phyloP scores from a whole-genome alignment of 2,113 vertebrate genomes.

The Ictalurus punctatus region DNA sequence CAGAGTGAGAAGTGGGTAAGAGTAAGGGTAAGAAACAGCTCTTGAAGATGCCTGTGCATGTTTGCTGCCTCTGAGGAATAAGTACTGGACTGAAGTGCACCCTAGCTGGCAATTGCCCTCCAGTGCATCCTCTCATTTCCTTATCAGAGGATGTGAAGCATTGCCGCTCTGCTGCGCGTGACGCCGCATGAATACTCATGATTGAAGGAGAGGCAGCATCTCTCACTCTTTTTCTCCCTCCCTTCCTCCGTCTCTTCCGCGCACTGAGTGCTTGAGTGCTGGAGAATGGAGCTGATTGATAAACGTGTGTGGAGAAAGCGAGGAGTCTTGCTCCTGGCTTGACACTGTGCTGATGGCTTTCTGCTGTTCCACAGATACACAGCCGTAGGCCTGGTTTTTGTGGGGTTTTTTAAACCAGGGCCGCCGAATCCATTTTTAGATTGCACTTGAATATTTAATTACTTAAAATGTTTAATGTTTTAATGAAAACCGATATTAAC shows the following conservation, averaged over 20 bases:
- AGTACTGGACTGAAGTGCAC: constrained; percentile 39
- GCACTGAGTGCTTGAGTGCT: not conserved
- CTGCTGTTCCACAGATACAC: not conserved
- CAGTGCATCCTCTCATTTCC: constrained; percentile 41
- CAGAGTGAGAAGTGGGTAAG: not conserved
- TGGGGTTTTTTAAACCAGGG: no score
- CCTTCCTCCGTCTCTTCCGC: not conserved
- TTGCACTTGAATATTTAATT: not conserved
- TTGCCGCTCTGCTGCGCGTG: constrained; percentile 12
- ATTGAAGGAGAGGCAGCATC: constrained; percentile 23
- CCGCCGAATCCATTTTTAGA: not conserved
- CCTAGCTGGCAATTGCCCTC: constrained; percentile 22
- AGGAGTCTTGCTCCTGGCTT: constrained; percentile 22
- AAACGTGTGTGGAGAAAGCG: constrained; percentile 12
- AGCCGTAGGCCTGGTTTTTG: not conserved
- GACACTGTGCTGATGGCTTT: not conserved
- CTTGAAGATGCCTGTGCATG: constrained; percentile 17
- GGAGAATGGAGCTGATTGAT: constrained; percentile 19
- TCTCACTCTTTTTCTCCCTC: constrained; percentile 7
- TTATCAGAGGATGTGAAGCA: constrained; percentile 42
- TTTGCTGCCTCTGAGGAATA: constrained; percentile 39
- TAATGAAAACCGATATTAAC: not conserved
- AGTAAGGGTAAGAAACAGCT: constrained; percentile 12
- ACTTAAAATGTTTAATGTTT: not conserved
- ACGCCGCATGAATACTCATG: constrained; percentile 47